phyloP scores from a whole-genome alignment of 2,797 vertebrate genomes.

The Micrastur ruficollis region DNA sequence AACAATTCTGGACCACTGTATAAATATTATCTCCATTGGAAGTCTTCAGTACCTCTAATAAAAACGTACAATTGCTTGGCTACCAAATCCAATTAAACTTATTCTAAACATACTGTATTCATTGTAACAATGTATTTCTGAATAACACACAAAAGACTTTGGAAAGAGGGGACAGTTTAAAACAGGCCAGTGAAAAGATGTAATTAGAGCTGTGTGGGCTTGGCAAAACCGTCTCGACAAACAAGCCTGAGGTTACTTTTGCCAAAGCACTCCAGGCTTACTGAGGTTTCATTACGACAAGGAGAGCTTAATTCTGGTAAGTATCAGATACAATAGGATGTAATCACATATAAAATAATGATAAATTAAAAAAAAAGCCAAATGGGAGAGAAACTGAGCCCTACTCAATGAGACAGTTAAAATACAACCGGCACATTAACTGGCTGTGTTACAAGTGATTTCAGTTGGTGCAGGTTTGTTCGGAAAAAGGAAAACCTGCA shows the following conservation, averaged over 20 bases:
- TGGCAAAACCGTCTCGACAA: slow-evolving; percentile 63
- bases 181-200: slow-evolving; percentile 63
- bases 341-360: slow-evolving; percentile 32
- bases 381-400: background rate
- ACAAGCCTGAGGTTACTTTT: slow-evolving; percentile 43
- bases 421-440: background rate
- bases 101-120: slow-evolving; percentile 67
- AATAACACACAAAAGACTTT: slow-evolving; percentile 65
- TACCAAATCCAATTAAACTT: slow-evolving; percentile 68
- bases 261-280: slow-evolving; percentile 59
- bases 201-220: slow-evolving; percentile 71
- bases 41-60: slow-evolving; percentile 67
- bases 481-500: background rate
- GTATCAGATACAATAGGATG: slow-evolving; percentile 24
- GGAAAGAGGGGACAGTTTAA: slow-evolving; percentile 45
- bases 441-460: background rate
- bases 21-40: slow-evolving; percentile 76
- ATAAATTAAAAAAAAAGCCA: background rate
- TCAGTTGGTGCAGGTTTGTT: background rate
- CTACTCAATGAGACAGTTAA: background rate
- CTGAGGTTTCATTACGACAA: slow-evolving; percentile 43
- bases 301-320: slow-evolving; percentile 42
- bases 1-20: slow-evolving; percentile 62
- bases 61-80: slow-evolving; percentile 64
- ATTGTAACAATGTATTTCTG: slow-evolving; percentile 63